A percentile compares a stretch with the other conserved stretches of the same genome.
Conservation (phyloP, 2,113 vertebrate species). For the Campylorhamphus procurvoides region DNA sequence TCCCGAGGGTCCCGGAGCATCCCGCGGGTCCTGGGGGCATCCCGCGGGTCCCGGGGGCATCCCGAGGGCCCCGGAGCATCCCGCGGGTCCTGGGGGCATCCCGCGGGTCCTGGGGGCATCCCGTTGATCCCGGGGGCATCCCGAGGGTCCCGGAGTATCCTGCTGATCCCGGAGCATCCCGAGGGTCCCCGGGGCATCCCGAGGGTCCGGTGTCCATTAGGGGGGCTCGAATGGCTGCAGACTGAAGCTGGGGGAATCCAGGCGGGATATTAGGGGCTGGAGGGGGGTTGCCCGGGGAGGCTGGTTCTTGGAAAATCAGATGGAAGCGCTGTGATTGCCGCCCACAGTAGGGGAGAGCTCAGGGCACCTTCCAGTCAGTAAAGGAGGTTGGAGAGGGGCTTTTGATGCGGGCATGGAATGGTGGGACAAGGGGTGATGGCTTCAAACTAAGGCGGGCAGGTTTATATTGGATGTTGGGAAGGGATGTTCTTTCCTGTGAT, state of each 20-base stretch:
- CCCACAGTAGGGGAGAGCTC: background rate
- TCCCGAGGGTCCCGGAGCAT: too few relatives aligned
- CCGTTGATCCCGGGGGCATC: too few relatives aligned
- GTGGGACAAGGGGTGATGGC: too few relatives aligned
- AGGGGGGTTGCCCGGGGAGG: too few relatives aligned
- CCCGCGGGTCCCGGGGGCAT: too few relatives aligned
- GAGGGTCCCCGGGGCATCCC: too few relatives aligned
- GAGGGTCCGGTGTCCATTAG: background rate
- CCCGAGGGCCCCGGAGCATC: background rate
- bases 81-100: too few relatives aligned
- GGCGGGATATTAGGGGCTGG: too few relatives aligned
- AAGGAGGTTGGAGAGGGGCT: background rate
- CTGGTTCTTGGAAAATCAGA: background rate
- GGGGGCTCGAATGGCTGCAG: background rate
- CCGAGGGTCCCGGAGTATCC: too few relatives aligned
- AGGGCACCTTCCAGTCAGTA: background rate
- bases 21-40: too few relatives aligned
- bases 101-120: background rate
- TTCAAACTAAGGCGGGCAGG: background rate
- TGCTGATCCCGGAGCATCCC: background rate
- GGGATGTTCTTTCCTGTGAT: background rate
- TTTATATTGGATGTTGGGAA: background rate
- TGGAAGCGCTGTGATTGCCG: background rate
- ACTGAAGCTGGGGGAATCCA: background rate
- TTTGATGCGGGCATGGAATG: background rate